These are phyloP conservation scores for Sebastes minor DNA, from an alignment of 2,797 vertebrate genomes.

Conservation along the genomic window DNA sequence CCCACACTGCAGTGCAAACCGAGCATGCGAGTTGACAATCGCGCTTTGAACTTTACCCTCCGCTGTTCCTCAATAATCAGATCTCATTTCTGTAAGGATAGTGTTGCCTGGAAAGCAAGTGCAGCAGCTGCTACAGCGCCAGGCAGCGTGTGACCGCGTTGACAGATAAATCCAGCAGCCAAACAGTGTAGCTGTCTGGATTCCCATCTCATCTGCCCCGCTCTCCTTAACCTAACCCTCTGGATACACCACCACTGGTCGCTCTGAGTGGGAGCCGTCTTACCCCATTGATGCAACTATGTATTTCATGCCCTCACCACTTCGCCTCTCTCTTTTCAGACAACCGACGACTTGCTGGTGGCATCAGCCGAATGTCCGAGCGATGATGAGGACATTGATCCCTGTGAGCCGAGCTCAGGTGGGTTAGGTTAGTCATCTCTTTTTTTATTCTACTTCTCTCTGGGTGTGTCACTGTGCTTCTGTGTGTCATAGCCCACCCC, in stretches of 20 bases:
- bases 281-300: conserved; percentile 27
- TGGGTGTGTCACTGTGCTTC: conserved; percentile 77
- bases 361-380: conserved; percentile 98
- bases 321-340: conserved; percentile 81
- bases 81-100: conserved; percentile 55
- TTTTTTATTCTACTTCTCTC: conserved; percentile 92
- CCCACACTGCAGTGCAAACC: conserved; percentile 44
- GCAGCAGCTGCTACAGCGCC: conserved; percentile 52
- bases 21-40: conserved; percentile 61
- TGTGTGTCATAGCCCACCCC: conserved; percentile 57
- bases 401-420: conserved; percentile 99
- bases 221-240: conserved; percentile 55
- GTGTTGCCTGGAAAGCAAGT: conserved; percentile 46
- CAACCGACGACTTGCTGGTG: conserved; percentile 93
- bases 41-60: conserved; percentile 63
- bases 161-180: conserved; percentile 70
- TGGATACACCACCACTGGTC: conserved; percentile 30
- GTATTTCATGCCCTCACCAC: conserved; percentile 33
- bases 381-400: conserved; percentile 98
- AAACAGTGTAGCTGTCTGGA: conserved; percentile 51
- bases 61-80: conserved; percentile 61
- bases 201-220: conserved; percentile 50
- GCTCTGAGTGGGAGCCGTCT: conserved; percentile 37
- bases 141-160: conserved; percentile 47
- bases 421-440: conserved; percentile 99